A percentile compares a stretch with the other conserved stretches of the same genome.
These are phyloP conservation scores for Glyphotaelius pellucidus DNA, from an alignment of 2,888 invertebrate species.

Conservation along the genomic window DNA sequence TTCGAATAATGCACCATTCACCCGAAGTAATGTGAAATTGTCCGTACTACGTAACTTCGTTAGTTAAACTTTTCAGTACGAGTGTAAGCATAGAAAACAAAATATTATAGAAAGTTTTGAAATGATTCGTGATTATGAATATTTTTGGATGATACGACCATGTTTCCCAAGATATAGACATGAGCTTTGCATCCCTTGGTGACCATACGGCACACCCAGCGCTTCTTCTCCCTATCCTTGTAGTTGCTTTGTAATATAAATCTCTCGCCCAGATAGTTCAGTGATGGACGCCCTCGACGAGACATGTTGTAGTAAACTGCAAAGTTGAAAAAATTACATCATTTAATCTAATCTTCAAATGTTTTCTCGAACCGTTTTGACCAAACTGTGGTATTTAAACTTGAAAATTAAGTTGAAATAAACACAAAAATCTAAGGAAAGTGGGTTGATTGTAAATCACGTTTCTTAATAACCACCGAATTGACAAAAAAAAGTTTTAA, in stretches of 20 bases:
- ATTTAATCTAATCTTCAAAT: not conserved
- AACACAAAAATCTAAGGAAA: no score
- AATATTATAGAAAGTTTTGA: not conserved
- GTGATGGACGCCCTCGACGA: not conserved
- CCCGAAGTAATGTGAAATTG: no score
- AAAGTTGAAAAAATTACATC: not conserved
- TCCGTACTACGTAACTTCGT: no score
- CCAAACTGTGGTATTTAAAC: not conserved
- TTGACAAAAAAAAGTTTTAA: no score
- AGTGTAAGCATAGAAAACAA: not conserved
- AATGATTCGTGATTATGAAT: not conserved
- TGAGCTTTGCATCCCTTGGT: constrained; percentile 4
- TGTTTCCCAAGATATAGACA: not conserved
- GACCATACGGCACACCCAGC: constrained; percentile 9
- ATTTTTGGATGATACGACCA: not conserved
- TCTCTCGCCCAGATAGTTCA: not conserved
- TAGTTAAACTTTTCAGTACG: no score
- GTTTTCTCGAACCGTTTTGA: not conserved
- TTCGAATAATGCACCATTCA: no score
- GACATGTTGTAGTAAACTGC: not conserved
- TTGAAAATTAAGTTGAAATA: not conserved
- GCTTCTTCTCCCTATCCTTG: constrained; percentile 23
- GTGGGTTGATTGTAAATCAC: no score
- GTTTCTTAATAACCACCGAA: no score
- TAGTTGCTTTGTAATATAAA: constrained; percentile 4